phyloP scores from a whole-genome alignment of 2,797 vertebrate genomes.

The Argya squamiceps region DNA sequence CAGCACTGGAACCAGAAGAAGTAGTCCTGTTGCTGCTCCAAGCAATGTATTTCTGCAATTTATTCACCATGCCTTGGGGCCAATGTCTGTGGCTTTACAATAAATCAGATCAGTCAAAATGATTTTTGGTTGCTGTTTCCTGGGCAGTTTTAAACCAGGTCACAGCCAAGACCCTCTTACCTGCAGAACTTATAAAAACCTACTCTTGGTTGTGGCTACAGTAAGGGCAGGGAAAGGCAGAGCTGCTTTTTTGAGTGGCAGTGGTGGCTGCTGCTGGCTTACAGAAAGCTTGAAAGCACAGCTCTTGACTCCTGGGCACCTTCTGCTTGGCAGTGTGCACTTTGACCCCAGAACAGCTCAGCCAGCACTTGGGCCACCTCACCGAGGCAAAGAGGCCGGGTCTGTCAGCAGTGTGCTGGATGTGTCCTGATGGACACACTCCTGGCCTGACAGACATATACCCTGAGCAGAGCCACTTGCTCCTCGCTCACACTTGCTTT shows the following conservation, averaged over 20 bases:
- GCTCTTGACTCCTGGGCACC: not conserved
- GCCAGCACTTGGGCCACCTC: not conserved
- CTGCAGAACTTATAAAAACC: not conserved
- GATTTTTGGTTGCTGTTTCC: not conserved
- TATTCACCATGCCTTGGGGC: not conserved
- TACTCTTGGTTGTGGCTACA: not conserved
- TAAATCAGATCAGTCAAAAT: not conserved
- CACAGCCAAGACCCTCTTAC: not conserved
- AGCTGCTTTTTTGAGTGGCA: not conserved
- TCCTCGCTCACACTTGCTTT: not conserved
- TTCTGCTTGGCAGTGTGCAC: not conserved
- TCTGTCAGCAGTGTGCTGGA: not conserved
- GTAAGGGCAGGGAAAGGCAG: not conserved
- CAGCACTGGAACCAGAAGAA: not conserved
- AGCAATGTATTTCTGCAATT: not conserved
- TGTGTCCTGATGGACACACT: fast-evolving
- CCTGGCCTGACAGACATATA: fast-evolving
- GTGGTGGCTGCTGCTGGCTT: not conserved
- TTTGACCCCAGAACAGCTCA: not conserved
- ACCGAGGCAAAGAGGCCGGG: fast-evolving
- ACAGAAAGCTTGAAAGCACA: not conserved
- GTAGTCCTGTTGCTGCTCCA: not conserved
- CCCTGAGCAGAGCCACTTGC: not conserved
- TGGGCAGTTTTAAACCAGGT: not conserved
- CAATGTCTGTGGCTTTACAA: not conserved